A percentile compares a stretch with the other conserved stretches of the same genome.
Conservation (phyloP, 2,888 invertebrate species). For the Crocallis elinguaria region DNA sequence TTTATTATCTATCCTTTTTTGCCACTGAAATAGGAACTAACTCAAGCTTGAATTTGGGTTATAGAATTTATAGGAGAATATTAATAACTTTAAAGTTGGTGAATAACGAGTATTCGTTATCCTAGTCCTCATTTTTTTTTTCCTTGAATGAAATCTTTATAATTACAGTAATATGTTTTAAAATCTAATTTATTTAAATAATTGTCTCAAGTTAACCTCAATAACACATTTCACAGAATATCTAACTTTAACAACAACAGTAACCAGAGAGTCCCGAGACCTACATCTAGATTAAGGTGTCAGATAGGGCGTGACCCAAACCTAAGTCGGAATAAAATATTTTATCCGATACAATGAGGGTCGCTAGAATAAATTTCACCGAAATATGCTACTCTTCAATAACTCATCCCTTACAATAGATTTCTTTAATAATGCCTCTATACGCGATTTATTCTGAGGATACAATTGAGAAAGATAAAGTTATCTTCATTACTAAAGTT, state of each 20-base stretch:
- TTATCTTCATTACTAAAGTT: conserved; percentile 13
- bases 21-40: too few relatives aligned
- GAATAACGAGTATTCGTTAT: too few relatives aligned
- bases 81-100: too few relatives aligned
- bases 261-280: background rate
- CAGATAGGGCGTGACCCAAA: conserved; percentile 19
- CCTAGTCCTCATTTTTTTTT: too few relatives aligned
- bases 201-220: background rate
- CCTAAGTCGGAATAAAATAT: conserved; percentile 27
- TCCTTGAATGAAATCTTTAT: too few relatives aligned
- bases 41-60: too few relatives aligned
- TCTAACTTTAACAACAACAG: conserved; percentile 1
- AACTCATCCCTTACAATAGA: conserved; percentile 29
- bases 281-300: conserved; percentile 21
- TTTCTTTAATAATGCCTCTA: conserved; percentile 21
- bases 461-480: conserved; percentile 18
- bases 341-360: conserved; percentile 34
- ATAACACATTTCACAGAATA: background rate
- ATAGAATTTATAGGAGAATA: too few relatives aligned
- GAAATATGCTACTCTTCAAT: conserved; percentile 33
- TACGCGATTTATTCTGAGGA: conserved; percentile 17
- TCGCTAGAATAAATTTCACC: conserved; percentile 27
- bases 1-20: too few relatives aligned
- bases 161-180: too few relatives aligned
- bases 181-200: background rate